Percentiles rank a stretch among this genome's conserved stretches.
Evolutionary conservation across 2,113 vertebrate species (phyloP).

Genomic region (Hucho hucho): DNA sequence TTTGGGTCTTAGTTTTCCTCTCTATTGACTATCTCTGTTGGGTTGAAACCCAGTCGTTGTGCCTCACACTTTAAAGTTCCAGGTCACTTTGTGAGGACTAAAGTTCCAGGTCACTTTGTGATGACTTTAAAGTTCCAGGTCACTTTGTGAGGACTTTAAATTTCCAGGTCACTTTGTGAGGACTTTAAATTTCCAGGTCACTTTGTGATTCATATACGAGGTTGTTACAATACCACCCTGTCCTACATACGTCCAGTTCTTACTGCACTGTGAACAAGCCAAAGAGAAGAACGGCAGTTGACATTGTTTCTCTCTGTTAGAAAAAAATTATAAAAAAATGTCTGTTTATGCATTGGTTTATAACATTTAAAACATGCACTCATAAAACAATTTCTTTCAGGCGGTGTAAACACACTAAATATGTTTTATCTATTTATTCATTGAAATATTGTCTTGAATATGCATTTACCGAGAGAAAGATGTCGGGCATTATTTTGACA

Average conservation of each 20-base stretch:
- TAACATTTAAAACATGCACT: slow-evolving; percentile 5
- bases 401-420: neutral
- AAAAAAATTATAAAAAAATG: neutral
- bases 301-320: slow-evolving; percentile 5
- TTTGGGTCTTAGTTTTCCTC: slow-evolving; percentile 17
- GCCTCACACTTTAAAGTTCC: neutral
- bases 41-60: neutral
- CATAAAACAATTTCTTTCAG: neutral
- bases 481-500: neutral
- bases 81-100: too few species aligned
- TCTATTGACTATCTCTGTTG: neutral
- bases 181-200: neutral
- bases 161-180: too few species aligned
- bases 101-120: neutral
- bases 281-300: slow-evolving; percentile 29
- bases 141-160: neutral
- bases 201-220: neutral
- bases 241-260: neutral
- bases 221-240: neutral
- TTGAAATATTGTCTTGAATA: neutral
- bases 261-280: slow-evolving; percentile 61
- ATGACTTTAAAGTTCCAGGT: neutral
- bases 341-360: neutral
- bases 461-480: slow-evolving; percentile 14
- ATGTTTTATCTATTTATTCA: neutral